Evolutionary conservation across 2,113 vertebrate genomes (phyloP), one percentile per base, ranked within the genome.

Genomic region (Falco punctatus): DNA sequence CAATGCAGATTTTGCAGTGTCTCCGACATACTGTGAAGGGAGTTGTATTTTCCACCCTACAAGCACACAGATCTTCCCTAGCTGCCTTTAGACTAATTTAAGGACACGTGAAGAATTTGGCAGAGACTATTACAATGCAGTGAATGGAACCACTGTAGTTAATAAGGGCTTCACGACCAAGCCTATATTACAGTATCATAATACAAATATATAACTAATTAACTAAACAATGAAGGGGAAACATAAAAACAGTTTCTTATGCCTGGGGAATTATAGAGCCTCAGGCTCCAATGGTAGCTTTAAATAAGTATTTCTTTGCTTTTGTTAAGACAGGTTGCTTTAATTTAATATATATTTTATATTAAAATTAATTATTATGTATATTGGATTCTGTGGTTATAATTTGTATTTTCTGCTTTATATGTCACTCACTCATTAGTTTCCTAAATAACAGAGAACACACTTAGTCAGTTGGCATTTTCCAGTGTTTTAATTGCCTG

Each of bases 401-500:
- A 97, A 98, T 97, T 94, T 95, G 86, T 92, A 92, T 97, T 97
- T 98, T 97, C 96, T 98, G 92, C 95, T 97, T 98, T 98, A 96
- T 97, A 94, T 98, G 98, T 98, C 98, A 98, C 96, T 98, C 98
- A 98, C 98, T 98, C 98, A 98, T 98, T 98, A 98, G 97, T 97
- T 98, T 98, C 97, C 97, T 98, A 98, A 98, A 99, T 98, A 98
- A 98, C 98, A 98, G 98, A 97, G 98, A 98, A 98, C 97, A 97
- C 97, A 98, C 97, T 98, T 98, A 98, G 98, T 98, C 98, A 98
- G 98, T 98, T 99, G 98, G 98, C 98, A 98, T 98, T 99, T 99
- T 98, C 98, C 98, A 98, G 96, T 98, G 98, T 98, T 99, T 98
- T 98, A 98, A 98, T 98, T 99, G 98, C 98, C 98, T 98, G 98